phyloP scores from a whole-genome alignment of 2,888 invertebrate species.

The Notocelia uddmanniana region DNA sequence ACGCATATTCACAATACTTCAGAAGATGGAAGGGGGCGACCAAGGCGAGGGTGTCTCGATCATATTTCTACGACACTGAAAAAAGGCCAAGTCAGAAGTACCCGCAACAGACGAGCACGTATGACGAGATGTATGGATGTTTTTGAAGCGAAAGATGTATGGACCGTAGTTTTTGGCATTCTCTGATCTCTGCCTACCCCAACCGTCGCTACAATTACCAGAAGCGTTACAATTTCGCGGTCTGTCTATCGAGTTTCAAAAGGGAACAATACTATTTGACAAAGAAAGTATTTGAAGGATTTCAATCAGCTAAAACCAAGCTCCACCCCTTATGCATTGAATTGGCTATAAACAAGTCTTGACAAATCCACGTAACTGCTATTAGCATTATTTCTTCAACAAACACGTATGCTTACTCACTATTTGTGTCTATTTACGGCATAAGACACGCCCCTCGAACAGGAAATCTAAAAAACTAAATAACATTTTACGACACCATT shows the following conservation, averaged over 20 bases:
- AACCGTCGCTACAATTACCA: too few species aligned
- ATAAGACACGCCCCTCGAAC: slow-evolving; percentile 16
- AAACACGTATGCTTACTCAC: slow-evolving; percentile 5
- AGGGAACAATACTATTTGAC: neutral
- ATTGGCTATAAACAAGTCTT: neutral
- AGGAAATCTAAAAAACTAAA: slow-evolving; percentile 30
- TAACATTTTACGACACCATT: slow-evolving; percentile 33
- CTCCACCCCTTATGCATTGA: slow-evolving; percentile 9
- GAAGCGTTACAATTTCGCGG: neutral
- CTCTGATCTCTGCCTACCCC: too few species aligned
- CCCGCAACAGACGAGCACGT: too few species aligned
- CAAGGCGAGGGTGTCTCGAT: too few species aligned
- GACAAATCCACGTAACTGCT: neutral
- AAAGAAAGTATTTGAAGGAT: neutral
- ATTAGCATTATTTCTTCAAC: neutral
- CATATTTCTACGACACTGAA: too few species aligned
- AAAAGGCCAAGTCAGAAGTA: too few species aligned
- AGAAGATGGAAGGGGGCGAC: too few species aligned
- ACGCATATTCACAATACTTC: too few species aligned
- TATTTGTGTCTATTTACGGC: slow-evolving; percentile 3
- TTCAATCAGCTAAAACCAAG: neutral
- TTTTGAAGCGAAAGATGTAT: too few species aligned
- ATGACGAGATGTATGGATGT: too few species aligned
- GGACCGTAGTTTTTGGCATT: too few species aligned
- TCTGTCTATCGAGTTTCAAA: neutral